Evolutionary conservation across 2,888 invertebrate species (phyloP), one percentile per base, ranked within the genome.

Genomic region (Furcula furcula): DNA sequence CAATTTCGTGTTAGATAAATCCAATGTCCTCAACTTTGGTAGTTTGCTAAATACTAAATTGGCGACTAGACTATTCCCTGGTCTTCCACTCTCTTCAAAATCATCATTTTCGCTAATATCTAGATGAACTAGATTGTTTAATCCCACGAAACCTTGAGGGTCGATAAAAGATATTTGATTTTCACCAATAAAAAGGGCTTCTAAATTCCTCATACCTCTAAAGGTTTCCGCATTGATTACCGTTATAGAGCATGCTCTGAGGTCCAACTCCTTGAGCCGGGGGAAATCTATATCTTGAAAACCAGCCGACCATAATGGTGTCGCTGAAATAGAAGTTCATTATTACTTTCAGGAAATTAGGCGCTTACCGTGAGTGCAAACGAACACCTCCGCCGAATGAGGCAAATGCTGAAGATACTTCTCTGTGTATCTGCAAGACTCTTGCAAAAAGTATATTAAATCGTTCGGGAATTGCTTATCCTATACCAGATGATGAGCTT

Each of bases 201-300:
- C 66, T 0, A 93, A 48, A 1, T 68, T 73, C 0, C 70, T 67
- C 67, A 92, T 73, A 29, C 85, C 82, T 7, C 29, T 37, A 43
- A 93, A 92, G 0, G 77, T 61, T 2, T 75, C 54, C 7, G 65
- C 55, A 1, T 73, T 69, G 0, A 92, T 36, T 0, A 65, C 69
- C 38, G 81, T 71, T 13, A 92, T 92, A 12, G 76, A 72, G 43
- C 92, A 92, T 0, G 86, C 68, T 36, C 91, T 77, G 0, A 92
- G 68, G 43, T 92, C 92, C n/a, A 92, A 55, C 40, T 92, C 90
- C 25, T 64, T 57, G 0, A 92, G 70, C 0, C 55, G 54, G 0
- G 66, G 52, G 46, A 92, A 84, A 0, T 14, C 18, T 0, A 63
- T 40, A 1, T 49, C 40, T 13, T 46, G 31, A 1, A 88, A 66